Percentiles rank a stretch among this genome's conserved stretches.
Conservation (phyloP, 2,113 vertebrate genomes). For the Tetraodon nigroviridis region DNA sequence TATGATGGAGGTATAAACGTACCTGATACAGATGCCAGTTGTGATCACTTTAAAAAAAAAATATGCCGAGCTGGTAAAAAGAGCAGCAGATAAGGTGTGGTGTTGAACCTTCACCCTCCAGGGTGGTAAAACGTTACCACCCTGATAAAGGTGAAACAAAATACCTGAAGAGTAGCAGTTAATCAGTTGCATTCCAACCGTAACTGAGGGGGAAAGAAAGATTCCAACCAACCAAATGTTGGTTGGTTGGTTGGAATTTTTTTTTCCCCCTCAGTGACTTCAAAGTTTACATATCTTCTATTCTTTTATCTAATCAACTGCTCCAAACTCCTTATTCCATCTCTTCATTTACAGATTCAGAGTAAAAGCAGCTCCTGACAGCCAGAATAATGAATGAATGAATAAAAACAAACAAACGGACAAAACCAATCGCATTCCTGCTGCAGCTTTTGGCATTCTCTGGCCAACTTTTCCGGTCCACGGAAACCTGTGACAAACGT, state of each 20-base stretch:
- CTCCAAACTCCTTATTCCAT: conserved; percentile 4
- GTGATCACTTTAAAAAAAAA: conserved; percentile 2
- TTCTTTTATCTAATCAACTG: conserved; percentile 15
- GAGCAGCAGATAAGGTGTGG: conserved; percentile 14
- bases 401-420: neutral
- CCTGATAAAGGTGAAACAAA: conserved; percentile 32
- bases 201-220: too few relatives aligned
- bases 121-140: conserved; percentile 43
- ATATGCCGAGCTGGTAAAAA: neutral
- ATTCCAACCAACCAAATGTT: too few relatives aligned
- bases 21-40: conserved; percentile 33
- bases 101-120: conserved; percentile 12
- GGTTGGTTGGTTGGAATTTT: conserved; percentile 26
- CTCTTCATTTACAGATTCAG: conserved; percentile 35
- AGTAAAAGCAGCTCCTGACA: conserved; percentile 17
- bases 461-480: conserved; percentile 37
- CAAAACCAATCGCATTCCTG: conserved; percentile 32
- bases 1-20: conserved; percentile 10
- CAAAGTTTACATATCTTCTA: conserved; percentile 9
- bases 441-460: conserved; percentile 35
- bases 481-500: conserved; percentile 50
- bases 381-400: too few relatives aligned
- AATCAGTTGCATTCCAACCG: too few relatives aligned
- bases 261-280: neutral
- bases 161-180: conserved; percentile 14